Evolutionary conservation across 2,797 vertebrate species (phyloP), one percentile per base, ranked within the genome.

Genomic region (Odontamblyopus lacepedii): DNA sequence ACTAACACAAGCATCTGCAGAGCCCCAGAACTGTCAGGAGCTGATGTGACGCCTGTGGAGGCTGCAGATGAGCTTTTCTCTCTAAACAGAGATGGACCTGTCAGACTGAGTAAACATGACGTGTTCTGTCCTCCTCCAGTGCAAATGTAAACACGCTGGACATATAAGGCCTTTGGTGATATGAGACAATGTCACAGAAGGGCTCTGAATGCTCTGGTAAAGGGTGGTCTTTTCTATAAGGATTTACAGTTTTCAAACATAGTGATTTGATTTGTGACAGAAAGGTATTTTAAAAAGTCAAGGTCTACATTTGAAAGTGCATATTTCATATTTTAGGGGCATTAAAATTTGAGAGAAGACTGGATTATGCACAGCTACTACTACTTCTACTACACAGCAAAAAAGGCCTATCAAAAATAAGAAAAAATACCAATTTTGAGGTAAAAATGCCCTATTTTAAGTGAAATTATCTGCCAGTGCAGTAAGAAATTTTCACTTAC

Each of bases 81-180:
- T n/a, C 61, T 35, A 61, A 38, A 35, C 6, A 63, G 35, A 63
- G 61, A 63, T 63, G 35, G 18, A 63, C 30, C 35, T 63, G 61
- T 63, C 61, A 63, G 61, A 63, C n/a, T 63, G 61, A 63, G 61
- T 61, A 63, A 63, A 63, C 61, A n/a, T 63, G 61, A 63, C 61
- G 32, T 19, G 30, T 32, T 18, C 29, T 35, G 18, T 35, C 30
- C 61, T 35, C 30, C 19, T 38, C 30, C 15, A 16, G 7, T 7
- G 6, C 59, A n/a, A 32, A 19, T 35, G 61, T 35, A 63, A 63
- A 63, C 61, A 63, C 5, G 18, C 30, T 35, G 61, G 30, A 38
- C 61, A 9, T 63, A 38, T 19, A 63, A 7, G 32, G 61, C 61
- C 61, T 63, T 63, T 63, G 59, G 61, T 63, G 61, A 63, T 35